phyloP scores from a whole-genome alignment of 1,140 invertebrate species.

The Parapsyche elsis region DNA sequence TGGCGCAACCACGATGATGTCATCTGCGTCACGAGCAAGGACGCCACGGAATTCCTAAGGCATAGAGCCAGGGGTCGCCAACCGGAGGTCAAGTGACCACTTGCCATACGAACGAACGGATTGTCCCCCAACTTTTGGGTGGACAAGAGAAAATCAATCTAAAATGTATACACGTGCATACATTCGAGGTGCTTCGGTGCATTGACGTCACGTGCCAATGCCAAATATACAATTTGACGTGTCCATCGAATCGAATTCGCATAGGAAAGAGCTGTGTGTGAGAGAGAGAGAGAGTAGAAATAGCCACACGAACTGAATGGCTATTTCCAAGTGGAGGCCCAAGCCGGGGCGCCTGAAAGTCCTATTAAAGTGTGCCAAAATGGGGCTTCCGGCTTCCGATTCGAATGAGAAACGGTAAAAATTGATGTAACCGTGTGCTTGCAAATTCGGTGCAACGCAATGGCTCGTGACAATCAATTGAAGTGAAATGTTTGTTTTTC shows the following conservation, averaged over 20 bases:
- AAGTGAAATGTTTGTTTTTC: no score
- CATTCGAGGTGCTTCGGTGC: not conserved
- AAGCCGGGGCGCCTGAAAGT: not conserved
- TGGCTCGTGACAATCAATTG: no score
- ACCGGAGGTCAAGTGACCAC: not conserved
- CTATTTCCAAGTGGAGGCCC: conserved; percentile 29
- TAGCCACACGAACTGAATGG: not conserved
- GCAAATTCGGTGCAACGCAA: no score
- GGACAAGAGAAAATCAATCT: no score
- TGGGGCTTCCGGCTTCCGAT: no score
- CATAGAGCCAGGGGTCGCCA: not conserved
- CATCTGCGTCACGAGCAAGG: conserved; percentile 32
- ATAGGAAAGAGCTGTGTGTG: not conserved
- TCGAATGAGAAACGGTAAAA: no score
- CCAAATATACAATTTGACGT: conserved; percentile 25
- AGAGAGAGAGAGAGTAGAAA: not conserved
- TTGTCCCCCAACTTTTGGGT: no score
- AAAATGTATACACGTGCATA: no score
- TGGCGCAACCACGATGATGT: conserved; percentile 43
- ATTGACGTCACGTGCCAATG: conserved; percentile 12
- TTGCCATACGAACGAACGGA: no score
- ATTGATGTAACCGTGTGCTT: no score
- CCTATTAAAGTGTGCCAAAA: no score
- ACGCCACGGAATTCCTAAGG: conserved; percentile 40
- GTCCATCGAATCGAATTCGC: conserved; percentile 14